These are phyloP conservation scores for Petrocephalus sullivani DNA, from an alignment of 2,797 vertebrate genomes.

Conservation along the genomic window DNA sequence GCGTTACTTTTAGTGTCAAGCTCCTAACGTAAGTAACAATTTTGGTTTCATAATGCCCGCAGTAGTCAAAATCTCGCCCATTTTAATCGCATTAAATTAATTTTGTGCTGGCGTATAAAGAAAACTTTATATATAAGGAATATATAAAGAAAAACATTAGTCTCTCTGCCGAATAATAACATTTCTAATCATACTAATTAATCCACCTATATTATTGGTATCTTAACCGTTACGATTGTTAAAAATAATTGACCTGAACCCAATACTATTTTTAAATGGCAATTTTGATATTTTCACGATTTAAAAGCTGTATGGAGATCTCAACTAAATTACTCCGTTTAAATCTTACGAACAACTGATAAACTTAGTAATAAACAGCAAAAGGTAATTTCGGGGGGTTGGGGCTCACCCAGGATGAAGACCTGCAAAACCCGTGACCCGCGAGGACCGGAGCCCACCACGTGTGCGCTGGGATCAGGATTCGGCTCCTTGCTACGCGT, in stretches of 20 bases:
- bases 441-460: neutral
- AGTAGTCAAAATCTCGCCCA: neutral
- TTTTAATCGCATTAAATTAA: neutral
- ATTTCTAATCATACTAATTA: neutral
- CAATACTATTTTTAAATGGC: neutral
- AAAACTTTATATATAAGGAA: neutral
- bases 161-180: neutral
- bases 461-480: neutral
- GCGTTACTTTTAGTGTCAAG: neutral
- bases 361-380: neutral
- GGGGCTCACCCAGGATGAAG: neutral
- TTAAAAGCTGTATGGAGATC: neutral
- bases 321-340: neutral
- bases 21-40: neutral
- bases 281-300: neutral
- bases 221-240: neutral
- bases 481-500: neutral
- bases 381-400: neutral
- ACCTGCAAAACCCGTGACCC: neutral
- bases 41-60: neutral
- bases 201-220: neutral
- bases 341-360: neutral
- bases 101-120: neutral
- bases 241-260: neutral
- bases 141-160: neutral